Base-by-base conservation (phyloP, 2,888 invertebrate genomes). In the Argynnis bischoffii region DNA sequence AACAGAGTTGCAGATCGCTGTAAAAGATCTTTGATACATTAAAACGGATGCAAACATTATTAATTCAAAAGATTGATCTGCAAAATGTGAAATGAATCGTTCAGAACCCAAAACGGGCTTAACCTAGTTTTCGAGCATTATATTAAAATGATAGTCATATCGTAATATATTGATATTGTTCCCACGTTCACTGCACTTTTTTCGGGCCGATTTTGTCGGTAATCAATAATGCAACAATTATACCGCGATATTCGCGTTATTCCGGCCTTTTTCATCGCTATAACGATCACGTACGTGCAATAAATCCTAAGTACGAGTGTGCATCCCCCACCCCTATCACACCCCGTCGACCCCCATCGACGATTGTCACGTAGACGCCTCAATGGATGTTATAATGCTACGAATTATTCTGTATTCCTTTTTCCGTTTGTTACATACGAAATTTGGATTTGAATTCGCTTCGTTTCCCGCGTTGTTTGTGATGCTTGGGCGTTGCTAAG, bases 371-470 rank as follows among this genome's bases (percentile, higher is more conserved):
- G 82, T 82, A 78, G 79, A 53, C 70, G 76, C 76, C 75, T 78
- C 83, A 77, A 77, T 81, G 79, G 78, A 75, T 78, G 81, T 78
- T 83, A 80, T 85, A 83, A 86, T 80, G 81, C 79, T 77, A 72
- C 76, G 75, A 81, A 81, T 82, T 79, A 81, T 82, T 82, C 77
- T 77, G 77, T 79, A 77, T 79, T 78, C 77, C 77, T 77, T 80
- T 79, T 76, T 74, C 73, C 75, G 74, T 73, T 76, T 69, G 70
- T 67, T 70, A 72, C 68, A 64, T 68, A 64, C 55, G 64, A 68
- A 55, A 51, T 68, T 64, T 47, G 13, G 26, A 26, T 59, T 59
- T 31, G 16, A 59, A 48, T 59, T 48, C 48, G 48, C 31, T 54
- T 47, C 18, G 16, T 55, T 41, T 18, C 21, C 31, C 51, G 6